Base-by-base conservation (phyloP, 2,888 invertebrate species). In the Conops quadrifasciatus region DNA sequence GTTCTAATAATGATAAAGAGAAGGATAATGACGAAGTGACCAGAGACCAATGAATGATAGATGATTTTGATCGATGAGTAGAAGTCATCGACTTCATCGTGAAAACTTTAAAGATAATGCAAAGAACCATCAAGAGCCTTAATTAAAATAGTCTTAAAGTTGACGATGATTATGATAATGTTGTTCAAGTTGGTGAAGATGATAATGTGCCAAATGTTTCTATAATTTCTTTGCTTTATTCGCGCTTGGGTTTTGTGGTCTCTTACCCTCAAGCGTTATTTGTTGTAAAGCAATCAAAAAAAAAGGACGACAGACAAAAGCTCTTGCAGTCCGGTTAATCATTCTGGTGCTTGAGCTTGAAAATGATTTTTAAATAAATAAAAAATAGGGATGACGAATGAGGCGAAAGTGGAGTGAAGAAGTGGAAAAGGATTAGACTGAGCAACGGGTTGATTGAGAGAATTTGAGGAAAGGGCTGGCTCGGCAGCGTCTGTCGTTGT, bases 231-330 rank as follows among this genome's bases (percentile, higher is more conserved):
- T 76, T 76, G 75, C 75, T 77, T 75, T 73, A 71, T 13, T 26
- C 36, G 45, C 67, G 53, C 67, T 62, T 62, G 59, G 36, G 4
- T 49, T 15, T 49, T 58, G 21, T 26, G 51, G 68, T 72, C 63
- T 72, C 73, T 76, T 77, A 76, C 76, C 79, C 82, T 79, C 74
- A 70, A 78, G 80, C 78, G 78, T 77, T 80, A 83, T 81, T 83
- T 84, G 83, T 83, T 84, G 49, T 43, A 5, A n/a, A n/a, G n/a
- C 49, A 15, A 83, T 75, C 75, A 73, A 72, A 71, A 71, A 72
- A 71, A 73, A 73, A 64, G 64, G 69, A 68, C 64, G 59, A 47
- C 69, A 64, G 60, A 51, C 36, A 21, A 58, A 47, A 60, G 53
- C 59, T 63, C 15, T 58, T 71, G 24, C 60, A 63, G 66, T 51